Evolutionary conservation across 1,140 invertebrate genomes (phyloP), one percentile per base, ranked within the genome.

Genomic region (Laupala kohalensis): DNA sequence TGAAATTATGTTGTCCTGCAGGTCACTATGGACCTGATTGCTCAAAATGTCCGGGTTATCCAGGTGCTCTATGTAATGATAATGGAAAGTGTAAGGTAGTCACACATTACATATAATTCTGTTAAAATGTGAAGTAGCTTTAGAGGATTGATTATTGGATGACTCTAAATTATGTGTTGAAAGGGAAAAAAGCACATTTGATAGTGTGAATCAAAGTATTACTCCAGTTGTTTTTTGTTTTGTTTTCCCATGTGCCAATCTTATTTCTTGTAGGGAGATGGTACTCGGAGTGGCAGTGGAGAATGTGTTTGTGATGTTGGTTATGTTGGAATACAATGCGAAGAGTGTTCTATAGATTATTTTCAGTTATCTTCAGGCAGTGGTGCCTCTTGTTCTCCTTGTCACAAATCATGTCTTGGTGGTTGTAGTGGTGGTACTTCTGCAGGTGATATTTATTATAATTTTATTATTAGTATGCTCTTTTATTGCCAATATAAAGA

Each of bases 11-110:
- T 79, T 99, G 97, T 80, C 92, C 93, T 0, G 84, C 88, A 67
- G 86, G 90, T 75, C 93, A 94, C 74, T 99, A 84, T 84, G 97
- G 97, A 4, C 84, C 88, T 64, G 82, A 91, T 6, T 99, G 97
- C 81, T 80, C 79, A n/a, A 87, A 89, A 2, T 99, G 97, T 82
- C 81, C 83, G 0, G 95, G 94, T 24, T 90, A 86, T 74, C 88
- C 87, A n/a, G 83, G 87, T 67, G 89, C 87, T 73, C 81, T 91
- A 63, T 96, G 93, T 81, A 90, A 78, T 81, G 92, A 90, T 12
- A 95, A 95, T 85, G 97, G 97, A 64, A 92, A 92, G 79, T 99
- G 97, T 81, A 92, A 95, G 37, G 37, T 53, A 53, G 19, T n/a
- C n/a, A n/a, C n/a, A n/a, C n/a, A n/a, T n/a, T n/a, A n/a, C n/a